Evolutionary conservation across 2,113 vertebrate species (phyloP), one percentile per base, ranked within the genome.

Genomic region (Aspidoscelis tigris): DNA sequence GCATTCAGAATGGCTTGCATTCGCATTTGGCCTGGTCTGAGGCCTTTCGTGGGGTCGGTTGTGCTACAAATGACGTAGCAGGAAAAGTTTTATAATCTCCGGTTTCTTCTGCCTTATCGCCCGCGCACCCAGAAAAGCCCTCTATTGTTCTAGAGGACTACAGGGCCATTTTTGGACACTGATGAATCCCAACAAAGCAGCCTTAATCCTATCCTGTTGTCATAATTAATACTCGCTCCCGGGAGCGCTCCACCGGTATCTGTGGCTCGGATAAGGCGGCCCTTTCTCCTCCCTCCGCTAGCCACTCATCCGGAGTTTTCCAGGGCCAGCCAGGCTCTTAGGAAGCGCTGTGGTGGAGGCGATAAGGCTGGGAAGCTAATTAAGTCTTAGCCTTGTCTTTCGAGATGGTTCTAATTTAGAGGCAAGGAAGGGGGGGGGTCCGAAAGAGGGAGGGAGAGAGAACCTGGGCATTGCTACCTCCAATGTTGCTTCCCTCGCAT

Each of bases 381-480:
- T 85, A 88, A 87, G 86, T 88, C 53, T 91, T 90, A 90, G 80
- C 72, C 76, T 87, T 85, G 89, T 91, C 90, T 91, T 86, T 65
- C 86, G 91, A 80, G 89, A 78, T 47, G 68, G 84, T 86, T 47
- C 84, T 24, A 22, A 76, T 61, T 2, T 61, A 83, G 39, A 58
- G 85, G 86, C 74, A 11, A 80, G 76, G 64, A 87, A 80, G 53
- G 68, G 20, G 9, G 39, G 50, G 85, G 86, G 75, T 8, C 75
- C 73, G 64, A 87, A 76, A 47, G 50, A 33, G 22, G 68, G 10
- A 14, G 18, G 21, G 47, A 43, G 7, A 69, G 88, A 89, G 92
- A 92, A 89, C 90, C 39, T 89, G 90, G 84, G 58, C 86, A 88
- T 90, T 85, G 22, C 70, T n/a, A 72, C 72, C 20, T 76, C 83